Percentiles rank a stretch among this genome's conserved stretches.
phyloP scores from a whole-genome alignment of 2,797 vertebrate species.

The Pipistrellus kuhlii region DNA sequence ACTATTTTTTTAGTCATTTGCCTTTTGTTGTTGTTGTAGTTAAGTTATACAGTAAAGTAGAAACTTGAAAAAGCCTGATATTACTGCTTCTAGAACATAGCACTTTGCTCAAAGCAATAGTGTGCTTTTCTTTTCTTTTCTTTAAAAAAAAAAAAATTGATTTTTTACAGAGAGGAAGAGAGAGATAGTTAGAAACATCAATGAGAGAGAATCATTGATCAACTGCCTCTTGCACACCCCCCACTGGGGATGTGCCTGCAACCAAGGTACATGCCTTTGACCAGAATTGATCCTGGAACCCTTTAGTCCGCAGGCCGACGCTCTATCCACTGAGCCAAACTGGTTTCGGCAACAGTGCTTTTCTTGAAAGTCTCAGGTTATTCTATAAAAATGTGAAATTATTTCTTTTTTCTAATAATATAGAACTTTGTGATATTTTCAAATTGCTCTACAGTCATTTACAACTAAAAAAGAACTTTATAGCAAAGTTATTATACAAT shows the following conservation, averaged over 20 bases:
- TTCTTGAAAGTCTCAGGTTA: slow-evolving; percentile 37
- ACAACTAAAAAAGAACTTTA: slow-evolving; percentile 56
- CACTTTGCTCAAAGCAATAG: slow-evolving; percentile 29
- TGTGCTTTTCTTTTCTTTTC: neutral
- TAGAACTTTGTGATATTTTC: slow-evolving; percentile 45
- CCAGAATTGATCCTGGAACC: too few species aligned
- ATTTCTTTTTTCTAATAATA: slow-evolving; percentile 20
- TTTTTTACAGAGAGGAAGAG: too few species aligned
- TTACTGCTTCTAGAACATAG: slow-evolving; percentile 13
- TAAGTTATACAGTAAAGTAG: slow-evolving; percentile 29
- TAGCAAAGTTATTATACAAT: slow-evolving; percentile 50
- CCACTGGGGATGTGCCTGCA: too few species aligned
- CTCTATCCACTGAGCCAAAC: too few species aligned
- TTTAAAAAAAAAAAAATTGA: too few species aligned
- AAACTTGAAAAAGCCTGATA: neutral
- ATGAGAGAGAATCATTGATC: too few species aligned
- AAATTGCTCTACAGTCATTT: slow-evolving; percentile 60
- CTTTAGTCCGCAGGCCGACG: too few species aligned
- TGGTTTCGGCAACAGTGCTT: neutral
- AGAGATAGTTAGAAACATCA: too few species aligned
- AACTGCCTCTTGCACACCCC: too few species aligned
- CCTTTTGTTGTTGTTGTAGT: neutral
- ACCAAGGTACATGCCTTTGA: too few species aligned
- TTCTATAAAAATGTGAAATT: slow-evolving; percentile 40
- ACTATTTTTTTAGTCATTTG: neutral